phyloP scores from a whole-genome alignment of 1,140 invertebrate species.

The Triops longicaudatus region DNA sequence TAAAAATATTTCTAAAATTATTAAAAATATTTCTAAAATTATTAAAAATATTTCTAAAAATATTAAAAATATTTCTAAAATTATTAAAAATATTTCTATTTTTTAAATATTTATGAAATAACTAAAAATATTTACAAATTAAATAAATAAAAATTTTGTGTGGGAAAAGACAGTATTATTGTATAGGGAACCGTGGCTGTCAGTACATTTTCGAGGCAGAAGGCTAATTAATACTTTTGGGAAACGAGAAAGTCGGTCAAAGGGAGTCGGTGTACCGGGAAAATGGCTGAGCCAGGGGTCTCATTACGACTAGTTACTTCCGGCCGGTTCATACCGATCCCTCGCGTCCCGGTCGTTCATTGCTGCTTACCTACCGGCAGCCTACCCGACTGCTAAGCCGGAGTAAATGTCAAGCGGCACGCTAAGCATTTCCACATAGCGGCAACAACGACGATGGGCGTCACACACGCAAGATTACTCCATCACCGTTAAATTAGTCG shows the following conservation, averaged over 20 bases:
- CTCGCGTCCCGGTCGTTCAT: not conserved
- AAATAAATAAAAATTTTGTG: too few relatives aligned
- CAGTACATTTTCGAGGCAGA: too few relatives aligned
- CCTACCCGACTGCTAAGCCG: not conserved
- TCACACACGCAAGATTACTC: not conserved
- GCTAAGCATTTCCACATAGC: not conserved
- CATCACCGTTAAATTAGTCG: not conserved
- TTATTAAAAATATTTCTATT: too few relatives aligned
- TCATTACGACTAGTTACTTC: not conserved
- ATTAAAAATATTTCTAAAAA: too few relatives aligned
- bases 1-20: too few relatives aligned
- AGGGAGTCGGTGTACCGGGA: not conserved
- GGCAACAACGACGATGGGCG: not conserved
- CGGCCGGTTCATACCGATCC: not conserved
- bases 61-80: too few relatives aligned
- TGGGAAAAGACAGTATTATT: too few relatives aligned
- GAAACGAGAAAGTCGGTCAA: not conserved
- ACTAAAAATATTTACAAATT: too few relatives aligned
- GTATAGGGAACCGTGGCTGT: too few relatives aligned
- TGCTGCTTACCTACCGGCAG: not conserved
- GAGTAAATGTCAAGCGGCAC: conserved; percentile 1
- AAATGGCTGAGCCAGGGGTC: not conserved
- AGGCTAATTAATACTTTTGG: not conserved
- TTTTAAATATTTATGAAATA: not conserved
- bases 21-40: too few relatives aligned